Evolutionary conservation across 2,888 invertebrate genomes (phyloP), one percentile per base, ranked within the genome.

Genomic region (Volucella inflata): DNA sequence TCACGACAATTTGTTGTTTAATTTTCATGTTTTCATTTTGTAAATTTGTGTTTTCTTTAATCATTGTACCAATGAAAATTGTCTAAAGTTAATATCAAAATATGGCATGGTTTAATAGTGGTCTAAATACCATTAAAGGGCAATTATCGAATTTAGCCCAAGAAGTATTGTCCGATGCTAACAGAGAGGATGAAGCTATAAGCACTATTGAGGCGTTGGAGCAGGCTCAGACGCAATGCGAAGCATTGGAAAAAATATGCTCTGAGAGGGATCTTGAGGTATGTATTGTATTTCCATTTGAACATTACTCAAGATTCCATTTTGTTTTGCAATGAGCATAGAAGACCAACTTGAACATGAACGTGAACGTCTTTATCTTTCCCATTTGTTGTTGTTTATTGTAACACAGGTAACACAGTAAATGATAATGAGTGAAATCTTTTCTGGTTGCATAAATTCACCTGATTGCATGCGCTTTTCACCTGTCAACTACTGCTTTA

Each of bases 61-160:
- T 21, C 38, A 50, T 16, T 55, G 8, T 53, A 40, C 55, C 64
- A 72, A 81, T 81, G 81, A 81, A 46, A 81, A 68, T 59, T 51
- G 55, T 30, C 10, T 59, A 14, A 38, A 74, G 30, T 30, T 11
- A 50, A 62, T 40, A 80, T 44, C n/a, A 50, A 55, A 71, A 62
- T 84, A 95, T 95, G 95, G 94, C 95, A 91, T 95, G 95, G 95
- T 93, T 95, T 81, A 95, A 95, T 91, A 91, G 89, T 87, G 91
- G 92, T 87, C 87, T 92, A 6, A 91, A 89, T 88, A 95, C 94
- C 92, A 93, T 98, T 88, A 97, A 97, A 92, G 98, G 97, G 88
- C 98, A 98, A 93, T 94, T 98, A 89, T 95, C 95, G 44, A 97
- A 94, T 93, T 96, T 98, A 90, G 97, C 98, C 79, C 96, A 96